Evolutionary conservation across 2,797 vertebrate species (phyloP), one percentile per base, ranked within the genome.

Genomic region (Peromyscus aztecus): DNA sequence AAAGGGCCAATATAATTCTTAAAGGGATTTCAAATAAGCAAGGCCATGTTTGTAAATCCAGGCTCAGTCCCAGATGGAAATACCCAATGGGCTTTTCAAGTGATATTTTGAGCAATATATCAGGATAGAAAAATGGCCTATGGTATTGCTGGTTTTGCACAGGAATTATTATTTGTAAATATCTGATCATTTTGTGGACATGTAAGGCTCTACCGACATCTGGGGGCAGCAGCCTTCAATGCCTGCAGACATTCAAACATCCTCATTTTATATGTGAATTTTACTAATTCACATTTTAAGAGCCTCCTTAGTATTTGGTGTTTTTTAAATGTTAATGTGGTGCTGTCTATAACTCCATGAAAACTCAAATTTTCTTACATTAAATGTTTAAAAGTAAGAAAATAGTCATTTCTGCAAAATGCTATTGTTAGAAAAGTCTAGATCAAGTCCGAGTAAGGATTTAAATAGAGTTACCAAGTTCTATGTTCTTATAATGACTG

Each of bases 381-480:
- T 97, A 97, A 97, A 92, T 87, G 76, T 95, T 96, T 93, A 97
- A 96, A 43, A 90, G 17, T 49, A 94, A 94, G 46, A 37, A 89
- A 95, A 97, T 24, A 97, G 65, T 89, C 46, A 63, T 97, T 97
- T 97, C 91, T 96, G 69, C 84, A 96, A 95, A 97, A 96, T 49
- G 57, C 73, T 92, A 95, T 78, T 93, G 84, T 75, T 96, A 80
- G 49, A 94, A 96, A 97, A 91, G 43, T 96, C 94, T 95, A 80
- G 73, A 81, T 89, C 82, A 57, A 95, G 81, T 94, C 46, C 84
- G 82, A 97, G 91, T 95, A 97, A 97, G 96, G 93, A 95, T 97
- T 94, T 96, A 96, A 98, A 98, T 88, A 40, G n/a, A 87, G 29
- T 93, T 97, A 77, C 52, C 94, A 89, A 97, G 85, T 97, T 96